Evolutionary conservation across 2,113 vertebrate species (phyloP), one percentile per base, ranked within the genome.

Genomic region (Lepidothrix coronata): DNA sequence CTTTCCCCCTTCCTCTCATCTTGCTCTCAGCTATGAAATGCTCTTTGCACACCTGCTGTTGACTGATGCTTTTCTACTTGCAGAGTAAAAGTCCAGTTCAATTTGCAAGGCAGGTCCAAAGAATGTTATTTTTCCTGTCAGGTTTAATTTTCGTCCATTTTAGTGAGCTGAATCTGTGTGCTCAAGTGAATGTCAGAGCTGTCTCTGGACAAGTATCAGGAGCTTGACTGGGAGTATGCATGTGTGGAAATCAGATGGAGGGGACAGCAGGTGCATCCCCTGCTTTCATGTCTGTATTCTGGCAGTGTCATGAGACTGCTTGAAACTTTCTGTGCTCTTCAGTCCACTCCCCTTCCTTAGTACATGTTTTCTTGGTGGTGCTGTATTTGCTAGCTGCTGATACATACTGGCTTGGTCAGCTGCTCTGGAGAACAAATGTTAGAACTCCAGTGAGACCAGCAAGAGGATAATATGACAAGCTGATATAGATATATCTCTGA

Each of bases 141-240:
- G 20, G 4, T 31, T 93, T 67, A 11, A 4, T 90, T 82, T 85
- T 67, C 23, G 75, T 79, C 43, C 15, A 3, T 78, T 90, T 71
- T 44, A 78, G 25, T 67, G 70, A 63, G 12, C 13, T 88, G 62
- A 72, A 19, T 58, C 31, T 77, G 43, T 63, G 23, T 7, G 7
- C 8, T 67, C 6, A 10, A 16, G 46, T 30, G 58, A 44, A 35
- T 1, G 5, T 41, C 46, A 49, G 81, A 76, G 44, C 49, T 91
- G 49, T 63, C 37, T 58, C 55, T 88, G 70, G 17, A 12, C 22
- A n/a, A 28, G 33, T 57, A 27, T 57, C 22, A 19, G 55, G 55
- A 81, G 20, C 52, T 75, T 82, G 43, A 19, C 52, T 71, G 65
- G 31, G 43, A 28, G 20, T 0, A 3, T 54, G 37, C 0, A 0